Evolutionary conservation across 1,140 invertebrate genomes (phyloP).

Genomic region (Eulimnadia texana): DNA sequence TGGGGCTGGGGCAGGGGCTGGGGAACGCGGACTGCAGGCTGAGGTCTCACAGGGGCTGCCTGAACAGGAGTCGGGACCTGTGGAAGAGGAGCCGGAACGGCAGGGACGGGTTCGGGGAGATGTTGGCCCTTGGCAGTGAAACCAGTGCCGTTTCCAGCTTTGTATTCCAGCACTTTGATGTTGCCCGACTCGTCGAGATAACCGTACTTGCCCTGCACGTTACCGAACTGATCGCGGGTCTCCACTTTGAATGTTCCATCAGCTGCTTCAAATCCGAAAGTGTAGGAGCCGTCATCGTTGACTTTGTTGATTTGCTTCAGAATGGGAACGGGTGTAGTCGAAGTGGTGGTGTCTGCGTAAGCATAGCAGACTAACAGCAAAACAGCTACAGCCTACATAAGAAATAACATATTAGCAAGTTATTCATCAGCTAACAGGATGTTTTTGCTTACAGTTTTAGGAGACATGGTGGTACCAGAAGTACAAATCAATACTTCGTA

Average conservation of each 20-base stretch:
- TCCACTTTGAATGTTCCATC: slow-evolving; percentile 59
- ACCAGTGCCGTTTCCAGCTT: slow-evolving; percentile 25
- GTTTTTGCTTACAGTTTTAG: too few relatives aligned
- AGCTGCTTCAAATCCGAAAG: slow-evolving; percentile 67
- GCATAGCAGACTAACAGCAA: too few relatives aligned
- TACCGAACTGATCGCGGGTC: slow-evolving; percentile 58
- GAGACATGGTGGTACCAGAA: too few relatives aligned
- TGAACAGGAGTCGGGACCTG: too few relatives aligned
- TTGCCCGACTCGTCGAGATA: slow-evolving; percentile 64
- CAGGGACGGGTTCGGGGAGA: not conserved
- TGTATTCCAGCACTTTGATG: slow-evolving; percentile 65
- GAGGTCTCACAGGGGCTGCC: not conserved
- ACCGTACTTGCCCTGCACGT: slow-evolving; percentile 72
- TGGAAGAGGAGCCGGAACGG: not conserved
- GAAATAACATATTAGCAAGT: too few relatives aligned
- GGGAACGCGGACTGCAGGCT: not conserved
- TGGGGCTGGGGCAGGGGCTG: not conserved
- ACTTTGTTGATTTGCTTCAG: slow-evolving; percentile 61
- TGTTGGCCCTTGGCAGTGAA: not conserved
- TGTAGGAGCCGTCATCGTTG: slow-evolving; percentile 70
- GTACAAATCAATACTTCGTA: too few relatives aligned
- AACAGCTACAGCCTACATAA: too few relatives aligned
- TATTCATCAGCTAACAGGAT: too few relatives aligned
- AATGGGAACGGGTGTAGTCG: slow-evolving; percentile 37
- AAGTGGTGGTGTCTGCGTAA: too few relatives aligned